Conservation (phyloP, 1,140 invertebrate genomes). For the Diprion similis region DNA sequence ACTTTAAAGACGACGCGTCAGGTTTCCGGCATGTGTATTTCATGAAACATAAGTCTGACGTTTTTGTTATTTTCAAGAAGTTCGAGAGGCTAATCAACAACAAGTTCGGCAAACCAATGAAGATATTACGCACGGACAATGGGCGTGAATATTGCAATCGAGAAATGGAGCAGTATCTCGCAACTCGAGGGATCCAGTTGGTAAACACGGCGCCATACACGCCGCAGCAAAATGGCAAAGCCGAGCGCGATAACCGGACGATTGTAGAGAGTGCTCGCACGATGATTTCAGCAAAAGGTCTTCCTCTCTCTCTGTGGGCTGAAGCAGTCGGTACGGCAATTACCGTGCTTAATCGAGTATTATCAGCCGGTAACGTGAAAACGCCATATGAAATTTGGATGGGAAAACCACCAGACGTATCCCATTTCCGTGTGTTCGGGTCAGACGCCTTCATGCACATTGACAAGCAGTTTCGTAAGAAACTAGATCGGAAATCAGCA, state of each 20-base stretch:
- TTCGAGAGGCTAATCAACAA: background rate
- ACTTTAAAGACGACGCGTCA: conserved; percentile 23
- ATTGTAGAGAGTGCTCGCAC: conserved; percentile 46
- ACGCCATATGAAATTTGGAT: conserved; percentile 22
- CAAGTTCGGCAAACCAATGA: background rate
- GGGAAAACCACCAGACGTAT: conserved; percentile 17
- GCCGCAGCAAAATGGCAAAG: conserved; percentile 48
- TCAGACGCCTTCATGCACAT: conserved; percentile 38
- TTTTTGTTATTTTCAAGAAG: background rate
- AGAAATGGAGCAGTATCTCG: background rate
- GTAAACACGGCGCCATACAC: conserved; percentile 39
- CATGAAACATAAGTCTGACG: background rate
- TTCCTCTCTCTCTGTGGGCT: conserved; percentile 50
- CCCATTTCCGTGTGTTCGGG: conserved; percentile 41
- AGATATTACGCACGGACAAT: background rate
- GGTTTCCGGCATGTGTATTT: conserved; percentile 27
- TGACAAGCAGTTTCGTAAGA: conserved; percentile 36
- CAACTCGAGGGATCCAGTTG: conserved; percentile 17
- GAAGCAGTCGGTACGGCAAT: conserved; percentile 52
- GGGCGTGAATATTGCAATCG: conserved; percentile 8
- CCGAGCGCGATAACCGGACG: conserved; percentile 50
- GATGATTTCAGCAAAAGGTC: conserved; percentile 43
- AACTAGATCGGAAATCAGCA: conserved; percentile 34
- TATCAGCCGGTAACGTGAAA: background rate
- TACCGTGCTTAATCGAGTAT: conserved; percentile 26